Percentiles rank a stretch among this genome's conserved stretches.
These are phyloP conservation scores for Leptopilina clavipes DNA, from an alignment of 1,140 invertebrate genomes.

Conservation along the genomic window DNA sequence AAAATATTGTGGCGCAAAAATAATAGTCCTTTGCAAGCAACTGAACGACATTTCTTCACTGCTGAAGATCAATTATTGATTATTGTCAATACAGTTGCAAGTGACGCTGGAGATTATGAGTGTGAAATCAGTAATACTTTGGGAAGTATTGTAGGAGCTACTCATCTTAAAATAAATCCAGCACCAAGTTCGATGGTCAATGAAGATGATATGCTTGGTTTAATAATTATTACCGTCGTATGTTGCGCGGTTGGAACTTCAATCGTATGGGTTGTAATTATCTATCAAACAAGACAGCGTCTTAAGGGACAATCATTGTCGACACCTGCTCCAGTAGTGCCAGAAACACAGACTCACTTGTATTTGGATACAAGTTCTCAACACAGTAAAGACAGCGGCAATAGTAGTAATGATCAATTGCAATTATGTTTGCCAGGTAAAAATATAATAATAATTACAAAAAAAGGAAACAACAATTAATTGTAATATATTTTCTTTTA, in stretches of 20 bases:
- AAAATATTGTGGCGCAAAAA: slow-evolving; percentile 93
- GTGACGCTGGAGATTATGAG: slow-evolving; percentile 90
- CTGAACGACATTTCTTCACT: slow-evolving; percentile 86
- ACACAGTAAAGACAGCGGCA: slow-evolving; percentile 78
- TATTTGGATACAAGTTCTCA: slow-evolving; percentile 72
- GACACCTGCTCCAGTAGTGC: slow-evolving; percentile 39
- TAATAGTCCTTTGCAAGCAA: slow-evolving; percentile 81
- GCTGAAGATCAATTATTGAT: slow-evolving; percentile 90
- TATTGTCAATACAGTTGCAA: slow-evolving; percentile 85
- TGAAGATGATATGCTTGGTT: slow-evolving; percentile 85
- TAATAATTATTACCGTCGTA: slow-evolving; percentile 92
- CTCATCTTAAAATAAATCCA: slow-evolving; percentile 76
- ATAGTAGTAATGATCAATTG: slow-evolving; percentile 77
- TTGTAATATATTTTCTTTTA: slow-evolving; percentile 43
- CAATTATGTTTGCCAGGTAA: slow-evolving; percentile 70
- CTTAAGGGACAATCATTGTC: slow-evolving; percentile 68
- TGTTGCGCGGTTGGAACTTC: slow-evolving; percentile 93
- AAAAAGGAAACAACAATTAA: neutral
- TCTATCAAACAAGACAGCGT: slow-evolving; percentile 87
- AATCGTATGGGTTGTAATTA: slow-evolving; percentile 93
- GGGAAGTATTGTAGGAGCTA: slow-evolving; percentile 79
- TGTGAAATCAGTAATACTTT: slow-evolving; percentile 92
- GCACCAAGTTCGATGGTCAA: slow-evolving; percentile 70
- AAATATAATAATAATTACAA: too few species aligned
- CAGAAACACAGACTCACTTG: slow-evolving; percentile 66